Evolutionary conservation across 2,113 vertebrate species (phyloP).

Genomic region (Terrapene triunguis): DNA sequence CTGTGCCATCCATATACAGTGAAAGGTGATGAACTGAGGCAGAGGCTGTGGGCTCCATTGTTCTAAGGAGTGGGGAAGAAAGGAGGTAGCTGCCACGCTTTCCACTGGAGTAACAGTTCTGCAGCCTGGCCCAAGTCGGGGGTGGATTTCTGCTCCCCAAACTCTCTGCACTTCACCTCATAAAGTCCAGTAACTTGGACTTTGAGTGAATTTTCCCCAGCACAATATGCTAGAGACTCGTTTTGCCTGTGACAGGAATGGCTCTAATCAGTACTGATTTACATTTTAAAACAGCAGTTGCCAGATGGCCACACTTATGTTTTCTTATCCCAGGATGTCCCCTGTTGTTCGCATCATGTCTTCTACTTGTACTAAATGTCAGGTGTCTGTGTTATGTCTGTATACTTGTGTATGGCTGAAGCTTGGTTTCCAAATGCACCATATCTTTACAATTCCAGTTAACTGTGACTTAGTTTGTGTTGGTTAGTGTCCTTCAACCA

Average conservation of each 20-base stretch:
- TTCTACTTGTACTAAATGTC: not conserved
- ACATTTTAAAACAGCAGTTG: not conserved
- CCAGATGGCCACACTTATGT: not conserved
- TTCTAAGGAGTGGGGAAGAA: not conserved
- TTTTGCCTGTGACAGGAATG: not conserved
- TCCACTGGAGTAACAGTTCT: not conserved
- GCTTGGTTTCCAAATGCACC: not conserved
- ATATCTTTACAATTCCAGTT: not conserved
- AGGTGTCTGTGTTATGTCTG: not conserved
- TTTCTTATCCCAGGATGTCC: not conserved
- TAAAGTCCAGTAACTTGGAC: not conserved
- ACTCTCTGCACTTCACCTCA: not conserved
- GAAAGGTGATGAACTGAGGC: not conserved
- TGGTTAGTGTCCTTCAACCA: not conserved
- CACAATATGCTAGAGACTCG: accelerated
- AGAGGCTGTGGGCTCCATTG: not conserved
- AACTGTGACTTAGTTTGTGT: not conserved
- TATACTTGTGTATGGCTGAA: not conserved
- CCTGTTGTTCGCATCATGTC: accelerated
- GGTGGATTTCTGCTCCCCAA: not conserved
- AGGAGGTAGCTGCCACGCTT: not conserved
- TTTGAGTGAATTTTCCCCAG: not conserved
- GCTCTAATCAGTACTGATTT: not conserved
- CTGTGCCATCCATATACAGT: not conserved
- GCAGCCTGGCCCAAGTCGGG: not conserved